A percentile compares a stretch with the other conserved stretches of the same genome.
Conservation (phyloP, 1,140 invertebrate genomes). For the Episyrphus balteatus region DNA sequence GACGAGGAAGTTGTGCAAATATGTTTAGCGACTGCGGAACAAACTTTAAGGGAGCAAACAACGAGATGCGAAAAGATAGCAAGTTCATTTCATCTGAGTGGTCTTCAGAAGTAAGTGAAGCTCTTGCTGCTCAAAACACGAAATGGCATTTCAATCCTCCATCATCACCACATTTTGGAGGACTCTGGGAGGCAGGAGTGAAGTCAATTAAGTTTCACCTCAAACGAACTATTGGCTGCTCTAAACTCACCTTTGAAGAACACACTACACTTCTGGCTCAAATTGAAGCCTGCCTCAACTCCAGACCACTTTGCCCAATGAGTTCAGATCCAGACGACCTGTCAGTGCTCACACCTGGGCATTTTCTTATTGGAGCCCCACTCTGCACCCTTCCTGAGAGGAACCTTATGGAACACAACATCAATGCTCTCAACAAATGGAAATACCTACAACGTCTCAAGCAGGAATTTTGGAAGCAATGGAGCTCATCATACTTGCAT, state of each 20-base stretch:
- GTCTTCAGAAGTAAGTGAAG: too few species aligned
- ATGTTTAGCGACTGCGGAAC: conserved; percentile 25
- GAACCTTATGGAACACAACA: neutral
- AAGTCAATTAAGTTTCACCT: too few species aligned
- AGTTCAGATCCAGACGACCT: conserved; percentile 14
- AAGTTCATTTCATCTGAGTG: too few species aligned
- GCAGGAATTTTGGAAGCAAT: neutral
- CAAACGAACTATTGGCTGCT: conserved; percentile 8
- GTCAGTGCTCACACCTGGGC: too few species aligned
- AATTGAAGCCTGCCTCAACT: conserved; percentile 21
- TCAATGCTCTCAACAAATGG: neutral
- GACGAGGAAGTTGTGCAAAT: conserved; percentile 8
- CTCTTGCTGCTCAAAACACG: conserved; percentile 1
- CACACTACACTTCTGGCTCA: conserved; percentile 12
- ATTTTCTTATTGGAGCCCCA: conserved; percentile 14
- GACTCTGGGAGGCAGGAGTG: too few species aligned
- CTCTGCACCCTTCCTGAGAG: conserved; percentile 1
- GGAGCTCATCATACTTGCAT: neutral
- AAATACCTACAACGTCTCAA: neutral
- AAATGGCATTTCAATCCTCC: conserved; percentile 12
- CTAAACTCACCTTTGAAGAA: conserved; percentile 21
- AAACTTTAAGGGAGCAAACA: conserved; percentile 22
- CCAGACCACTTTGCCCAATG: conserved; percentile 11
- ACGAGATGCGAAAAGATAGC: conserved; percentile 9
- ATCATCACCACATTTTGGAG: conserved; percentile 5